These are phyloP conservation scores for Rhynchomys soricoides DNA, from an alignment of 2,113 vertebrate genomes.

Conservation along the genomic window DNA sequence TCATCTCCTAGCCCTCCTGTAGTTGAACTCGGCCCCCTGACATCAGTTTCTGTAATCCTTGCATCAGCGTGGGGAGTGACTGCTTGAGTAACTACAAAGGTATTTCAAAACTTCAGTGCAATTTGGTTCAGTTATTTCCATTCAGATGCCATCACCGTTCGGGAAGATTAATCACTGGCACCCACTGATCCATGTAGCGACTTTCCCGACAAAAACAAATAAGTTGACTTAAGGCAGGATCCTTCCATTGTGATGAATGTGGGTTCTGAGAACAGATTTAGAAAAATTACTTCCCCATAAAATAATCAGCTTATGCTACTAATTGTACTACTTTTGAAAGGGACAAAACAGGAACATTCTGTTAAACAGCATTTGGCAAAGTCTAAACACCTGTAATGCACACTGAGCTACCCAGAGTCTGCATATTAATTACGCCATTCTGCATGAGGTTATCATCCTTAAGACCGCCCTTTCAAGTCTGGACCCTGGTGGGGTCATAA, in stretches of 20 bases:
- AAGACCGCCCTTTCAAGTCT: background rate
- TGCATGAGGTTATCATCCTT: background rate
- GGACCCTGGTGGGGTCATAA: background rate
- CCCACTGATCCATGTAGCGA: constrained; percentile 97
- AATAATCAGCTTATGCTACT: background rate
- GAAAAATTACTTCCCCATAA: background rate
- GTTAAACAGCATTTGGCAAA: background rate
- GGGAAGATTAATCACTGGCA: constrained; percentile 95
- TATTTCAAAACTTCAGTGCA: constrained; percentile 88
- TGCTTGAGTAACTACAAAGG: constrained; percentile 88
- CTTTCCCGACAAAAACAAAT: constrained; percentile 96
- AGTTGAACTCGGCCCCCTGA: constrained; percentile 75
- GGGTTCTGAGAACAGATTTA: constrained; percentile 89
- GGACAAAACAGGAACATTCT: background rate
- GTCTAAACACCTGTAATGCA: background rate
- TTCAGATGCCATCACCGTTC: constrained; percentile 90
- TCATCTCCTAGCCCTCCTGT: constrained; percentile 60
- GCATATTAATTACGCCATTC: constrained; percentile 13
- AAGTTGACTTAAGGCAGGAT: constrained; percentile 94
- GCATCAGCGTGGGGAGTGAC: constrained; percentile 80
- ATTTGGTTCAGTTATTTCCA: constrained; percentile 75
- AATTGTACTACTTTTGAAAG: background rate
- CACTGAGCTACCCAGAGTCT: background rate
- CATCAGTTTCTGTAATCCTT: constrained; percentile 77
- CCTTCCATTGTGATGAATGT: constrained; percentile 92